phyloP scores from a whole-genome alignment of 1,140 invertebrate species.

The Pseudomyrmex flavicornis region DNA sequence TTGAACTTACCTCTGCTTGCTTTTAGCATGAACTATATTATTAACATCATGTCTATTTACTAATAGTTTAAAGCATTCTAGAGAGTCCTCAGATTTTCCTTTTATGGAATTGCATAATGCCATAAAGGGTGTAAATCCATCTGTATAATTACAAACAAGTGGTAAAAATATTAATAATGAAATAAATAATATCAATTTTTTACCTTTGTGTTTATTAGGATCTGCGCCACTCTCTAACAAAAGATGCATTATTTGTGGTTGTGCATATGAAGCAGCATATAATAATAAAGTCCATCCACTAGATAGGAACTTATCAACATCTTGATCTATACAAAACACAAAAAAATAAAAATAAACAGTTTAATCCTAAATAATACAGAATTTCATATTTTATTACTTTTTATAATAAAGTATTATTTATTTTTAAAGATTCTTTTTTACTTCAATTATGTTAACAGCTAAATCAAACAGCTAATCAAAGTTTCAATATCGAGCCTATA shows the following conservation, averaged over 20 bases:
- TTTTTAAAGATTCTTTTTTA: too few relatives aligned
- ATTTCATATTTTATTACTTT: not conserved
- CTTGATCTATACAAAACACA: constrained; percentile 50
- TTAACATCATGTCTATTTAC: constrained; percentile 73
- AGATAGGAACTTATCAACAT: constrained; percentile 75
- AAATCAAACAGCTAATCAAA: too few relatives aligned
- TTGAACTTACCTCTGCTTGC: constrained; percentile 70
- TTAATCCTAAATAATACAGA: constrained; percentile 1
- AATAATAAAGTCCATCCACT: constrained; percentile 80
- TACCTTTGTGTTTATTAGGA: constrained; percentile 81
- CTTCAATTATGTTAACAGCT: too few relatives aligned
- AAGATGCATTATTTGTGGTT: constrained; percentile 73
- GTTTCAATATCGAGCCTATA: too few relatives aligned
- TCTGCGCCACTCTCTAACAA: constrained; percentile 79
- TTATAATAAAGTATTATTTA: too few relatives aligned
- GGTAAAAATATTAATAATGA: constrained; percentile 32
- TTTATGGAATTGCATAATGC: constrained; percentile 75
- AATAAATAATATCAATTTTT: constrained; percentile 21
- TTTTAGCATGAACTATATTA: constrained; percentile 71
- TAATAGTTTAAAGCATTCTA: constrained; percentile 76
- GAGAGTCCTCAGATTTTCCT: constrained; percentile 59
- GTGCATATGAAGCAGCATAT: constrained; percentile 76
- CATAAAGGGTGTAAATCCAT: constrained; percentile 86
- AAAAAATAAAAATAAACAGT: not conserved
- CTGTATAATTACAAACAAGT: constrained; percentile 72